Conservation (phyloP, 2,113 vertebrate genomes). For the Aramus guarauna region DNA sequence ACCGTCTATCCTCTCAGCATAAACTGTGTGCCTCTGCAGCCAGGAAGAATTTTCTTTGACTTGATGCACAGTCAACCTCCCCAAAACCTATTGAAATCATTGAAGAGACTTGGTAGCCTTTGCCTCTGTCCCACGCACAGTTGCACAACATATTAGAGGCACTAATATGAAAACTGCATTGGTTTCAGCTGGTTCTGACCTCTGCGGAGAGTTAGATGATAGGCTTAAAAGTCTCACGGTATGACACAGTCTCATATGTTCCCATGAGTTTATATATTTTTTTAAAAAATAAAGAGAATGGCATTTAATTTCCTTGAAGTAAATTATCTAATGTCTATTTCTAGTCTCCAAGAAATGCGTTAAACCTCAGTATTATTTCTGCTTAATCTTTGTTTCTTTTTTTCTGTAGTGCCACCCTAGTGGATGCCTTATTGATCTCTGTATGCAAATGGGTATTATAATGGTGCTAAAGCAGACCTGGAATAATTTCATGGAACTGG, state of each 20-base stretch:
- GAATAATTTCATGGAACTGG: conserved; percentile 97
- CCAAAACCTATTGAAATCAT: neutral
- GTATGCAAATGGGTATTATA: conserved; percentile 97
- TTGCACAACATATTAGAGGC: neutral
- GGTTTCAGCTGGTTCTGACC: neutral
- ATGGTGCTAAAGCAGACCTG: conserved; percentile 97
- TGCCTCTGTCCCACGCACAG: neutral
- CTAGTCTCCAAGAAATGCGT: neutral
- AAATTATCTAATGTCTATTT: neutral
- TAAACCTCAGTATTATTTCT: neutral
- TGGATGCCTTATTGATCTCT: conserved; percentile 97
- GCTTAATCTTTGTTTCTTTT: neutral
- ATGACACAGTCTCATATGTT: neutral
- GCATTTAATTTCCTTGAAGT: neutral
- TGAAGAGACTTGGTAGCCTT: neutral
- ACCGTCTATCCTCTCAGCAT: neutral
- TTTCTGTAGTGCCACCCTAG: conserved; percentile 90
- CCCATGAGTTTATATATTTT: neutral
- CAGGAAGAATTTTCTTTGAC: neutral
- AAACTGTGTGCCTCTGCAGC: neutral
- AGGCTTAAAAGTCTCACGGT: neutral
- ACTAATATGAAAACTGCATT: neutral
- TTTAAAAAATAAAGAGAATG: neutral
- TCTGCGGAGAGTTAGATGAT: neutral
- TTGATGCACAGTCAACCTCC: neutral